Evolutionary conservation across 2,797 vertebrate species (phyloP), one percentile per base, ranked within the genome.

Genomic region (Paratrypauchen microcephalus): DNA sequence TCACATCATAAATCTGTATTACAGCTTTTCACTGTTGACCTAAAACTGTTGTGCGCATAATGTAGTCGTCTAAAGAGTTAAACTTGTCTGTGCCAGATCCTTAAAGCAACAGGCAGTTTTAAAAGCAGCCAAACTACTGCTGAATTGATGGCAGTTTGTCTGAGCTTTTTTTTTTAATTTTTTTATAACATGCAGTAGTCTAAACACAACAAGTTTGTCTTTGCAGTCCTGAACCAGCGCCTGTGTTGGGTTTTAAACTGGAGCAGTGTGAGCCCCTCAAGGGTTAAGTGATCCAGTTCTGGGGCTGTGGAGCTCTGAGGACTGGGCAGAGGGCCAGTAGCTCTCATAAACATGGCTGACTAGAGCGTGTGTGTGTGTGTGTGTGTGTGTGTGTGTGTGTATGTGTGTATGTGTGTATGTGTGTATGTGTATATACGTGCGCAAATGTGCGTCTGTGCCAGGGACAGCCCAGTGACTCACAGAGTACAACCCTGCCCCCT

Each of bases 401-500:
- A 81, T 88, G 80, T 26, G 24, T 26, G 24, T 26, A 26, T 57
- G 68, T 85, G 73, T 84, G 70, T 76, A 81, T 87, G 80, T 57
- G 68, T 76, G 82, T 77, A 81, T 88, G 80, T 26, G 24, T 26
- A 2, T 26, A 26, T 57, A 66, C 74, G 82, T 82, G 84, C 83
- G 72, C 83, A 81, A 86, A 80, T 88, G 85, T 92, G 92, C 89
- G 76, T 87, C 82, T 88, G 85, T 92, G 92, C 92, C 92, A 93
- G 93, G 90, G 92, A 93, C 93, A 92, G 90, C 92, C 92, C 92
- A 93, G 92, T 93, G 92, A 93, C 89, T 93, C 92, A 93, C 77
- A 60, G 86, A 87, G 85, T 87, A 88, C 88, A 93, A 91, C 86
- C 91, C 89, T 86, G 85, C 91, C 89, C 88, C 86, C 74, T 87